A percentile compares a stretch with the other conserved stretches of the same genome.
Evolutionary conservation across 1,140 invertebrate species (phyloP).

Genomic region (Ephestia elutella): DNA sequence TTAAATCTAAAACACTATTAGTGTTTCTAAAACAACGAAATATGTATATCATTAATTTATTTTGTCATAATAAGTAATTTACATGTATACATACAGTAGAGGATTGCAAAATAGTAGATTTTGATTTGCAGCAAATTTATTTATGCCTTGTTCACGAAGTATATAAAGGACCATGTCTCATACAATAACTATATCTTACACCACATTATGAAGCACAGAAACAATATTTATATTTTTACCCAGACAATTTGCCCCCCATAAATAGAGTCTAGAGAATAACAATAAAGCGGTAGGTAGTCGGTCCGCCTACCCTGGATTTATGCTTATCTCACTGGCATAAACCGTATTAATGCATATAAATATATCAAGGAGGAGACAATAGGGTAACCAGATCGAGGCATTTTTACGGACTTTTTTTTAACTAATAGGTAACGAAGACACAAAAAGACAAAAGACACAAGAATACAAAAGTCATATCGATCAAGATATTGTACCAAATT

Average conservation of each 20-base stretch:
- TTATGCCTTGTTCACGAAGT: no score
- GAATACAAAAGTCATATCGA: no score
- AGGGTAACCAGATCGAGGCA: constrained; percentile 22
- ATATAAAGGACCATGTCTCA: not conserved
- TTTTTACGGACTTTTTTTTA: not conserved
- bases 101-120: no score
- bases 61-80: no score
- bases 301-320: constrained; percentile 50
- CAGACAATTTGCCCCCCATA: constrained; percentile 41
- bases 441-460: not conserved
- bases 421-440: not conserved
- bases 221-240: constrained; percentile 20
- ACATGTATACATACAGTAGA: no score
- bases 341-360: constrained; percentile 65
- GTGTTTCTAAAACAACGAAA: not conserved
- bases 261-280: constrained; percentile 49
- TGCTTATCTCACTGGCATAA: constrained; percentile 59
- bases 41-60: no score
- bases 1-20: no score
- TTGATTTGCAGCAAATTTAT: no score
- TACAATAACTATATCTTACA: not conserved
- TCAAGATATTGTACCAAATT: no score
- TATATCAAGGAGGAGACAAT: constrained; percentile 44
- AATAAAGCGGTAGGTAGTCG: constrained; percentile 55
- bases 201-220: not conserved